Evolutionary conservation across 2,888 invertebrate species (phyloP), one percentile per base, ranked within the genome.

Genomic region (Dryococelus australis): DNA sequence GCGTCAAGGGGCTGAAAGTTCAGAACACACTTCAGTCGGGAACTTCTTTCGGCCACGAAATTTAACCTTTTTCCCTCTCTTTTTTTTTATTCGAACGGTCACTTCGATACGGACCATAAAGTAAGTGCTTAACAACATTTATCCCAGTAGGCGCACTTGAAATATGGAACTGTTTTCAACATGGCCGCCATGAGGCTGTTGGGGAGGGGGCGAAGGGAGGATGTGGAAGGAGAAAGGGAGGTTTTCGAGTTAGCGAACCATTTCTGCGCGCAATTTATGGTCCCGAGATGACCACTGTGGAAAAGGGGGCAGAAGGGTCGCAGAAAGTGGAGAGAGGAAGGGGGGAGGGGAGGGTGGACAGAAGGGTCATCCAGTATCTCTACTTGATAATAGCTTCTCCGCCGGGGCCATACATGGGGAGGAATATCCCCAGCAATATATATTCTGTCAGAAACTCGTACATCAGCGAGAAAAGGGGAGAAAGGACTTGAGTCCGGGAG

Each of bases 101-200:
- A 80, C 85, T 83, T 86, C 88, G 88, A 86, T 85, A 88, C 88
- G 88, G 88, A 87, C 87, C 88, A 88, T 88, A 88, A 88, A 88
- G 86, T 87, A 87, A 88, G 86, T 86, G 26, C 83, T 83, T 83
- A 83, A 83, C 83, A 83, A 83, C 83, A 83, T 83, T 83, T 28
- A 88, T 88, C 88, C 87, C 85, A 43, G 84, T 84, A 35, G 87
- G 80, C 86, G 81, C 86, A 78, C 85, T 85, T 88, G 88, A 88
- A 88, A 88, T 88, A 88, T 88, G 88, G 88, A 86, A 87, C 88
- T 86, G 87, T 87, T 87, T 80, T 87, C 85, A 88, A 86, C 86
- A 87, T 87, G 87, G 86, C 84, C 85, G 89, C 85, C n/a, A n/a
- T n/a, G n/a, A n/a, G n/a, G 86, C 20, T 24, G 43, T 43, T 83